Evolutionary conservation across 2,113 vertebrate genomes (phyloP).

Genomic region (Rousettus leschenaultii): DNA sequence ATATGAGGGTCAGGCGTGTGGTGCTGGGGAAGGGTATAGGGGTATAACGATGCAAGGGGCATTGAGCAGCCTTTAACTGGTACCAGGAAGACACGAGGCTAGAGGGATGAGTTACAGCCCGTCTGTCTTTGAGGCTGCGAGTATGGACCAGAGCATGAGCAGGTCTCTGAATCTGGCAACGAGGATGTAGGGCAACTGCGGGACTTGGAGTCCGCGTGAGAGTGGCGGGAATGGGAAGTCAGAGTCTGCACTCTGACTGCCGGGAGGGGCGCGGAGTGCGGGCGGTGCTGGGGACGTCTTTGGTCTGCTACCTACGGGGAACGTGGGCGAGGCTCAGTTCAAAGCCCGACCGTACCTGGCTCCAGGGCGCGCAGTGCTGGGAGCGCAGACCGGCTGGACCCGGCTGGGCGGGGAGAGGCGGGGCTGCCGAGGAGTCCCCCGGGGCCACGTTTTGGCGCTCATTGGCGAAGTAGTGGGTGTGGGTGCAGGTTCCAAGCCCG

Average conservation of each 20-base stretch:
- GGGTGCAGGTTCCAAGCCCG: not conserved
- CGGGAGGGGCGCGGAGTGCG: not conserved
- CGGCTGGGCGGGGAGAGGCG: not conserved
- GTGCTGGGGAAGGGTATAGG: not conserved
- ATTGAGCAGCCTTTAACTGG: not conserved
- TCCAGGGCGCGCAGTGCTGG: not conserved
- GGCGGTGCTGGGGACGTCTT: not conserved
- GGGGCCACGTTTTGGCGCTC: not conserved
- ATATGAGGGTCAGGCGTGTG: fast-evolving
- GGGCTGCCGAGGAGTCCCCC: not conserved
- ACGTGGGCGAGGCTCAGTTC: not conserved
- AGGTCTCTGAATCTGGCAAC: not conserved
- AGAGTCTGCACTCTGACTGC: not conserved
- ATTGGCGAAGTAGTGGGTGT: not conserved
- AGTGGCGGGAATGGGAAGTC: fast-evolving
- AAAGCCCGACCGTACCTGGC: not conserved
- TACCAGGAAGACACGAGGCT: not conserved
- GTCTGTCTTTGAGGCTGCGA: not conserved
- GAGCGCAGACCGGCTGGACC: not conserved
- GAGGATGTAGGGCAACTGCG: not conserved
- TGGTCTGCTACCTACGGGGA: not conserved
- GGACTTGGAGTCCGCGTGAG: not conserved
- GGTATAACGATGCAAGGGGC: not conserved
- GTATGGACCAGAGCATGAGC: not conserved
- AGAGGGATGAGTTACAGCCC: not conserved